A percentile compares a stretch with the other conserved stretches of the same genome.
Conservation (phyloP, 2,888 invertebrate species). For the Diachrysia chrysitis region DNA sequence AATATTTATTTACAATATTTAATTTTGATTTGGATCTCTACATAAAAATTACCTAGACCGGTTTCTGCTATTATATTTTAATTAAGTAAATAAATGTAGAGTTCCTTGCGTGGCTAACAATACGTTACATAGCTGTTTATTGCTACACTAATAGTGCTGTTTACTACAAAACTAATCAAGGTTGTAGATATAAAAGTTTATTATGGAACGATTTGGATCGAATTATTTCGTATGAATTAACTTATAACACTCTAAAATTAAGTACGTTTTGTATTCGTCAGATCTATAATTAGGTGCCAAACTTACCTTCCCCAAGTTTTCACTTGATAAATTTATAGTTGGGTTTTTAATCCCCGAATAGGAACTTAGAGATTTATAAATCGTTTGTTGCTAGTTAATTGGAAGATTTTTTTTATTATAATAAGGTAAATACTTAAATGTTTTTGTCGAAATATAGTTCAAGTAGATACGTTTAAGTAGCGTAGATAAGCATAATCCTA, state of each 20-base stretch:
- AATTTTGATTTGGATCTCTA: no score
- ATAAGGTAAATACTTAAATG: no score
- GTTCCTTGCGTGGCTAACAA: neutral
- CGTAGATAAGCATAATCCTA: neutral
- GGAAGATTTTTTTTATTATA: no score
- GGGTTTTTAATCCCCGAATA: no score
- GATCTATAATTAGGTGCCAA: neutral
- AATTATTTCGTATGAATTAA: neutral
- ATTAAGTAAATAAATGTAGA: neutral
- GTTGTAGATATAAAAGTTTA: constrained; percentile 2
- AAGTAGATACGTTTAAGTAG: neutral
- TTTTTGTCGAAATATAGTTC: neutral
- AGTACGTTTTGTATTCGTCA: neutral
- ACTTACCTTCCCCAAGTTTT: no score
- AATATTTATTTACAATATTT: no score
- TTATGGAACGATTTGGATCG: neutral
- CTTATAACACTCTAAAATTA: neutral
- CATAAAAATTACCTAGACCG: no score
- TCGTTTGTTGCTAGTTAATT: no score
- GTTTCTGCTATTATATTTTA: neutral
- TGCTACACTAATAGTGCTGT: constrained; percentile 8
- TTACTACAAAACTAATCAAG: constrained; percentile 6
- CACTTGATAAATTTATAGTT: no score
- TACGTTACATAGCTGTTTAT: constrained; percentile 14
- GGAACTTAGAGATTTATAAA: no score